Percentiles rank a stretch among this genome's conserved stretches.
Conservation (phyloP, 2,113 vertebrate genomes). For the Edolisoma coerulescens region DNA sequence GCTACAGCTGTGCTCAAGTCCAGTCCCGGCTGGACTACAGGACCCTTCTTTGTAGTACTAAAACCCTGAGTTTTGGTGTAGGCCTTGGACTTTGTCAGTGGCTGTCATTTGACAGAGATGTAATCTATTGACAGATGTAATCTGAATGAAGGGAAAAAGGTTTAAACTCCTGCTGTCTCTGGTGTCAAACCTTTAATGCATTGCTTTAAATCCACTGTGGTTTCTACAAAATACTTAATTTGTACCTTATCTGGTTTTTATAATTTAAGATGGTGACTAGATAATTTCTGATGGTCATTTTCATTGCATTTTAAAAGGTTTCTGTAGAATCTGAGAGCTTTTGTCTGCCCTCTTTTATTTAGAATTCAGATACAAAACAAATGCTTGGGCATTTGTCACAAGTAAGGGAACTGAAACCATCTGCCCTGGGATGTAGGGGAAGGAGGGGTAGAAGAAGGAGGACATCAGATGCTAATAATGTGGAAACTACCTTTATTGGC, state of each 20-base stretch:
- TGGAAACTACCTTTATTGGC: not conserved
- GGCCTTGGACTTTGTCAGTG: not conserved
- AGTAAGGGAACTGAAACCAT: not conserved
- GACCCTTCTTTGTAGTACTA: not conserved
- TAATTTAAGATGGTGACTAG: not conserved
- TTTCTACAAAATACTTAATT: not conserved
- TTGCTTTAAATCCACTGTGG: not conserved
- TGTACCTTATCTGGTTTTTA: not conserved
- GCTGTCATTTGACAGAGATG: not conserved
- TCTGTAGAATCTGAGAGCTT: not conserved
- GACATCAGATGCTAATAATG: not conserved
- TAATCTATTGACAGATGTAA: not conserved
- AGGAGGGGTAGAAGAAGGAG: not conserved
- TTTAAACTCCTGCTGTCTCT: not conserved
- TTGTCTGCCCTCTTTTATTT: not conserved
- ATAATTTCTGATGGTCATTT: not conserved
- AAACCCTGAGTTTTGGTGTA: not conserved
- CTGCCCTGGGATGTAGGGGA: not conserved
- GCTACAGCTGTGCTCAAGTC: not conserved
- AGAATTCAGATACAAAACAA: not conserved
- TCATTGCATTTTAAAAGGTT: not conserved
- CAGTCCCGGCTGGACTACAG: not conserved
- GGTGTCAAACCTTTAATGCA: not conserved
- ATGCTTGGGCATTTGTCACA: not conserved
- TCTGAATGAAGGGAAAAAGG: not conserved